Percentiles rank a stretch among this genome's conserved stretches.
These are phyloP conservation scores for Homarus gammarus DNA, from an alignment of 2,888 invertebrate genomes.

Conservation along the genomic window DNA sequence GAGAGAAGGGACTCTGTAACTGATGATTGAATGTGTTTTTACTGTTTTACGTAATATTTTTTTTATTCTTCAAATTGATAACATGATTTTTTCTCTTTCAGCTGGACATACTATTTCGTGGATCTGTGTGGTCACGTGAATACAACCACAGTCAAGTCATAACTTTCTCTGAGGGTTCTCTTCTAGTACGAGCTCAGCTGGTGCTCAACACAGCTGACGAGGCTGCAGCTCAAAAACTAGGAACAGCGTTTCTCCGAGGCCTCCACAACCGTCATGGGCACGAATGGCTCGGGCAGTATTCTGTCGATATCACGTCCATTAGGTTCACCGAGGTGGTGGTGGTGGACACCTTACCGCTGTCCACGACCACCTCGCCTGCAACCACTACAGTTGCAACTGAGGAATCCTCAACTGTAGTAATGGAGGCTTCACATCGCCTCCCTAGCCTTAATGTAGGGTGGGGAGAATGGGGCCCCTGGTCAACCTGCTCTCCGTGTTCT, in stretches of 20 bases:
- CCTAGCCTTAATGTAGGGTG: slow-evolving; percentile 65
- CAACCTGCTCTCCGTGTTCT: slow-evolving; percentile 76
- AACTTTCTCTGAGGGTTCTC: slow-evolving; percentile 74
- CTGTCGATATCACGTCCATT: slow-evolving; percentile 79
- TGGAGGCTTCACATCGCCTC: slow-evolving; percentile 11
- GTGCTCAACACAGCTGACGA: slow-evolving; percentile 76
- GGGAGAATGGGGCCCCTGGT: slow-evolving; percentile 77
- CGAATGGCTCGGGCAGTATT: slow-evolving; percentile 78
- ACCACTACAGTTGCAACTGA: slow-evolving; percentile 39
- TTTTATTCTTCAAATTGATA: neutral
- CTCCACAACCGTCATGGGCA: slow-evolving; percentile 78
- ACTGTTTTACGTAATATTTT: slow-evolving; percentile 23
- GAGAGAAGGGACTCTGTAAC: too few species aligned
- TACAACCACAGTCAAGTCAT: slow-evolving; percentile 77
- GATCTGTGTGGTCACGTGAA: slow-evolving; percentile 77
- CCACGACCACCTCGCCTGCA: slow-evolving; percentile 57
- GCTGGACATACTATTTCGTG: slow-evolving; percentile 77
- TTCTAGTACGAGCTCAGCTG: slow-evolving; percentile 77
- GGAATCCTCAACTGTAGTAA: slow-evolving; percentile 40
- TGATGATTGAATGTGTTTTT: neutral
- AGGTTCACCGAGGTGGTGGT: slow-evolving; percentile 77
- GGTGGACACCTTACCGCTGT: slow-evolving; percentile 52
- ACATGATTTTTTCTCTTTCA: slow-evolving; percentile 65
- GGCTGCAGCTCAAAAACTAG: slow-evolving; percentile 78
- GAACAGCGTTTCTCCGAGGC: slow-evolving; percentile 78